Conservation (phyloP, 1,140 invertebrate species). For the Yoshiicerus persimilis region DNA sequence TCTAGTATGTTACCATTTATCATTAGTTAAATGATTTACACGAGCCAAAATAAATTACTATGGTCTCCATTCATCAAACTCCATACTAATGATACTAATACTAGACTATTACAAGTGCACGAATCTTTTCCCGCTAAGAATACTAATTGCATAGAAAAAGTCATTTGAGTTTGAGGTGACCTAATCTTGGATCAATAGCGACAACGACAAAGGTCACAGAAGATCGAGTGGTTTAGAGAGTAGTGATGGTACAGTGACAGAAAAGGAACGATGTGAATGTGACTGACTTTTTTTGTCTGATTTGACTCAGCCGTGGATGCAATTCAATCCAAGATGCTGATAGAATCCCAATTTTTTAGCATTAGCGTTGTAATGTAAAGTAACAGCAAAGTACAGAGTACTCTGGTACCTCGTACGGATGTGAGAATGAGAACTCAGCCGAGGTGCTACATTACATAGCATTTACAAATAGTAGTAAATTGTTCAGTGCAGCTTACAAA, state of each 20-base stretch:
- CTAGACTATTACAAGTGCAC: no score
- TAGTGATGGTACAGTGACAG: no score
- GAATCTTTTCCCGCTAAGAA: no score
- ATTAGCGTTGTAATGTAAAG: not conserved
- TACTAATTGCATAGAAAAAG: no score
- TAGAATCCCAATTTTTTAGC: not conserved
- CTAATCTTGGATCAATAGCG: not conserved
- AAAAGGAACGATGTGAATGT: not conserved
- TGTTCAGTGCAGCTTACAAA: not conserved
- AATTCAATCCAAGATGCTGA: not conserved
- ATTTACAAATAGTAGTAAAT: not conserved
- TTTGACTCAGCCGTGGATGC: not conserved
- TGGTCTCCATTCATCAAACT: no score
- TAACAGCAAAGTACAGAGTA: not conserved
- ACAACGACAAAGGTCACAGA: not conserved
- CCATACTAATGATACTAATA: no score
- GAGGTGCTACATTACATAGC: not conserved
- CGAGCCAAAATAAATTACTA: no score
- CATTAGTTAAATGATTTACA: no score
- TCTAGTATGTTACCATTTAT: no score
- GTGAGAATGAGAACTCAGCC: not conserved
- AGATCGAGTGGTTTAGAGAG: not conserved
- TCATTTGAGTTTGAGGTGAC: no score
- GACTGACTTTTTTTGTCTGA: not conserved
- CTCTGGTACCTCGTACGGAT: not conserved